These are phyloP conservation scores for Charadrius vociferus DNA, from an alignment of 2,113 vertebrate genomes.

Conservation along the genomic window DNA sequence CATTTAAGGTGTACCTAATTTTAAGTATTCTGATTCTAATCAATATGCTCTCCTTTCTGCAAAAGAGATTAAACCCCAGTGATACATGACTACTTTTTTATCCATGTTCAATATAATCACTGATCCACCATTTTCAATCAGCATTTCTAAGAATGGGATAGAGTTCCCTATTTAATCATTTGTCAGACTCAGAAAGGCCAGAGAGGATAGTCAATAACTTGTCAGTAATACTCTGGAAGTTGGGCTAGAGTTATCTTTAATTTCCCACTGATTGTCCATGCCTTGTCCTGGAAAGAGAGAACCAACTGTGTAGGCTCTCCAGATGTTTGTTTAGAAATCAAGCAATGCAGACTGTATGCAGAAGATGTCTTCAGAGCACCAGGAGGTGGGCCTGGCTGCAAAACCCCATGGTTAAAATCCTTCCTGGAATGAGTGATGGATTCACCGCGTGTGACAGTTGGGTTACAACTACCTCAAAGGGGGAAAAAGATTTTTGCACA, in stretches of 20 bases:
- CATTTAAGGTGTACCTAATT: constrained; percentile 42
- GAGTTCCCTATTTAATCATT: constrained; percentile 2
- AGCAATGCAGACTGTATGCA: background rate
- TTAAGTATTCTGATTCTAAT: constrained; percentile 50
- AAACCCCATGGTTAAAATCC: background rate
- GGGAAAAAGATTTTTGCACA: background rate
- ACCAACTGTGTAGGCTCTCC: background rate
- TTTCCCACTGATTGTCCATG: background rate
- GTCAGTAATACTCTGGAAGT: background rate
- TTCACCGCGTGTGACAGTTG: background rate
- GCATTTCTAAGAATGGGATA: background rate
- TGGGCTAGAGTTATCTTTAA: background rate
- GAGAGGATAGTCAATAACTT: constrained; percentile 1
- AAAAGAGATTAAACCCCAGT: constrained; percentile 37
- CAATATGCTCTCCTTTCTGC: constrained; percentile 39
- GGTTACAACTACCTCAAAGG: background rate
- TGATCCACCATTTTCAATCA: constrained; percentile 22
- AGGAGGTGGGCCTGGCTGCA: background rate
- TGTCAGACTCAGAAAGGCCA: background rate
- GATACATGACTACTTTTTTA: constrained; percentile 41
- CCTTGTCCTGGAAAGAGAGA: background rate
- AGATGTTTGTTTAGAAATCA: background rate
- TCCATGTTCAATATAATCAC: background rate
- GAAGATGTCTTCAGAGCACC: background rate
- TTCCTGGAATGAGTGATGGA: background rate